These are phyloP conservation scores for Epizoanthus illoricatus DNA, from an alignment of 92 coral and sea anemone genomes.

Conservation along the genomic window DNA sequence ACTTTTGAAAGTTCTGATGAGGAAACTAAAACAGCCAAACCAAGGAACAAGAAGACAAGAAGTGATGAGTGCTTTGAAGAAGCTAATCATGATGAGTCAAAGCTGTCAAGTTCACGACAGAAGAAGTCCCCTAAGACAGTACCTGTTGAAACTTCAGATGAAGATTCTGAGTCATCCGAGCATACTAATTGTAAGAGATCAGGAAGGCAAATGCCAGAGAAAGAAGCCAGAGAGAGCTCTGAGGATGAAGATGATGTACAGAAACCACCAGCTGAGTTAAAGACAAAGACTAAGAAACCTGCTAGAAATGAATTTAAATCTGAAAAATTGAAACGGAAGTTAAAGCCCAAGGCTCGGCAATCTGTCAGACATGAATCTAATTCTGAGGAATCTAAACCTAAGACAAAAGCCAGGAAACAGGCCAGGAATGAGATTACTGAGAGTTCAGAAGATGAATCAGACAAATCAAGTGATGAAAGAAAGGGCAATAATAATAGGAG, in stretches of 20 bases:
- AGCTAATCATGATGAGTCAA: background rate
- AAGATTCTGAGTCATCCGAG: too few species aligned
- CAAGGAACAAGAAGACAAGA: conserved; percentile 1
- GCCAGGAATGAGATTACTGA: background rate
- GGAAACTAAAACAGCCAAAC: background rate
- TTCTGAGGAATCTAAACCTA: background rate
- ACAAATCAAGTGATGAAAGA: background rate
- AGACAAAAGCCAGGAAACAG: background rate
- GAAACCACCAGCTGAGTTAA: too few species aligned
- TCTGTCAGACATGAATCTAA: background rate
- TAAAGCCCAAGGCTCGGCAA: background rate
- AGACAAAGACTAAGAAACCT: too few species aligned
- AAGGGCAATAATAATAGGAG: background rate
- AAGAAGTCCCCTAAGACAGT: too few species aligned
- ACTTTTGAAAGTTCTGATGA: background rate
- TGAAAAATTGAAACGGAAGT: background rate
- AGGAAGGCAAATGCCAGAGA: too few species aligned
- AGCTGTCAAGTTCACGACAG: background rate
- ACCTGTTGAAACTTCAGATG: too few species aligned
- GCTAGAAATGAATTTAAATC: too few species aligned
- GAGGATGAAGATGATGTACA: too few species aligned
- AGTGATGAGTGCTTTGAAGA: background rate
- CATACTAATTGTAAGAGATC: too few species aligned
- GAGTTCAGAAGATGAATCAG: conserved; percentile 11
- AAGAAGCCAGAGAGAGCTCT: too few species aligned